Evolutionary conservation across 1,140 invertebrate genomes (phyloP).

Genomic region (Cataglyphis hispanica): DNA sequence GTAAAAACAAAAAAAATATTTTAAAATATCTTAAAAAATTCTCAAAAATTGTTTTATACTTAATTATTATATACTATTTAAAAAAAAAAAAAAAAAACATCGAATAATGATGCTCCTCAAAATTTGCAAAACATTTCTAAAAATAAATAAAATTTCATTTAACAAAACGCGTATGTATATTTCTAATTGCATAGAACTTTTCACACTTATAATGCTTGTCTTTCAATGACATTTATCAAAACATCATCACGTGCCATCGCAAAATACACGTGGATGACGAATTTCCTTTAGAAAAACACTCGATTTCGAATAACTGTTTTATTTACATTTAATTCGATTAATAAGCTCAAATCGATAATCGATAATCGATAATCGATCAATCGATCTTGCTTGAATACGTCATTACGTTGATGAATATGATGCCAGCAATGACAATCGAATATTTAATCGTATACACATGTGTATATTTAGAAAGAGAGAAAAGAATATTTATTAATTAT

Average conservation of each 20-base stretch:
- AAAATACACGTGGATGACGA: not conserved
- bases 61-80: no score
- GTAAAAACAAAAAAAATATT: not conserved
- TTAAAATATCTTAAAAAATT: not conserved
- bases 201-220: not conserved
- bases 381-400: not conserved
- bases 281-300: not conserved
- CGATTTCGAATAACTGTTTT: not conserved
- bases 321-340: slow-evolving; percentile 13
- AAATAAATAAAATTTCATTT: not conserved
- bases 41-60: not conserved
- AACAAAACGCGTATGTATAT: not conserved
- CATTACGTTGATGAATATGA: not conserved
- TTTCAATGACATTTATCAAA: not conserved
- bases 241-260: not conserved
- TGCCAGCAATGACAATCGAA: not conserved
- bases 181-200: not conserved
- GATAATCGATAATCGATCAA: not conserved
- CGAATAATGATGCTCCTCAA: not conserved
- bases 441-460: not conserved
- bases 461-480: no score
- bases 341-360: no score
- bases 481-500: not conserved
- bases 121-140: not conserved
- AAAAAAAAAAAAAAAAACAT: no score